Percentiles rank a stretch among this genome's conserved stretches.
phyloP scores from a whole-genome alignment of 2,797 vertebrate species.

The Remorina albescens region DNA sequence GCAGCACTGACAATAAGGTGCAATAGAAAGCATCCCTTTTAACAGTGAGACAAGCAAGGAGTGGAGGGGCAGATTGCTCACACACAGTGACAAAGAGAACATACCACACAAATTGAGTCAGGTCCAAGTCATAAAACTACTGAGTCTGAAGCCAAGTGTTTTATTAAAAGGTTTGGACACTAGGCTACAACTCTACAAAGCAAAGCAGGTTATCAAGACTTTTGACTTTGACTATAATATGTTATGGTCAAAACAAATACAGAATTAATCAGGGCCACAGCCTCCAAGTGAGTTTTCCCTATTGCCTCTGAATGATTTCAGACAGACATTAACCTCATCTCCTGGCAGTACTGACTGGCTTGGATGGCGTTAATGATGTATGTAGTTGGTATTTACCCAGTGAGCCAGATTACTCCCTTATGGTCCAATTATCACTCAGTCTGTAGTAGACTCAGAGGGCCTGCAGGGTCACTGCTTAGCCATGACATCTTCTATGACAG shows the following conservation, averaged over 20 bases:
- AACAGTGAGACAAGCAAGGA: no score
- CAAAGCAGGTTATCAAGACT: neutral
- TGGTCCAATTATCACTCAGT: conserved; percentile 74
- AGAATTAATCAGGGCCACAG: neutral
- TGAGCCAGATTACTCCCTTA: conserved; percentile 72
- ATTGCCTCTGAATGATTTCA: conserved; percentile 44
- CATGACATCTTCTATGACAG: conserved; percentile 52
- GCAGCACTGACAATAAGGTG: neutral
- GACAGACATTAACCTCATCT: conserved; percentile 59
- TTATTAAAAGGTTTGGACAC: neutral
- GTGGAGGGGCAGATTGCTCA: neutral
- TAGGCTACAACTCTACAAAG: neutral
- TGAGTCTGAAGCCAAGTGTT: neutral
- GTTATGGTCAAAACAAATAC: neutral
- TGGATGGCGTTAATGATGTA: conserved; percentile 67
- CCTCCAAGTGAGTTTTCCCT: conserved; percentile 15
- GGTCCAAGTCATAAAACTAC: neutral
- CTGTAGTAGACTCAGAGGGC: conserved; percentile 57
- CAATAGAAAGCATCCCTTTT: neutral
- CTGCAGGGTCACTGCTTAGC: conserved; percentile 61
- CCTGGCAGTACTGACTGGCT: conserved; percentile 45
- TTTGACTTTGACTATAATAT: neutral
- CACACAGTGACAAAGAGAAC: neutral
- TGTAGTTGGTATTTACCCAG: conserved; percentile 68
- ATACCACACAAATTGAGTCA: neutral